These are phyloP conservation scores for Aplodontia rufa DNA, from an alignment of 2,113 vertebrate genomes.

Conservation along the genomic window DNA sequence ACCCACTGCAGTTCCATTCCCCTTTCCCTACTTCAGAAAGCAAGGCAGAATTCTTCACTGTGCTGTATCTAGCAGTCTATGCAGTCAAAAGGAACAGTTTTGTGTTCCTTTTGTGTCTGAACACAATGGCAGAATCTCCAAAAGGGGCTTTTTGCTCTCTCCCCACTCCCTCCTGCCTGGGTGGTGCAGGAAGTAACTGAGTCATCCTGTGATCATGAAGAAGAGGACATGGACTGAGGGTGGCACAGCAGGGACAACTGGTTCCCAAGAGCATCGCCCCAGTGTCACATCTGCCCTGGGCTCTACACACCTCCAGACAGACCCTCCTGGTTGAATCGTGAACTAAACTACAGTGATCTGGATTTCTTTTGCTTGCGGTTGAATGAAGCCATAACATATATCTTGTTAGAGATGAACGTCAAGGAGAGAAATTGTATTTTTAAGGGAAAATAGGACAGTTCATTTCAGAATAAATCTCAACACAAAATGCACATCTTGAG, in stretches of 20 bases:
- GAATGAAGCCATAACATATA: background rate
- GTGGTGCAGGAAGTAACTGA: no score
- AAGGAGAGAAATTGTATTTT: background rate
- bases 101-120: background rate
- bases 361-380: background rate
- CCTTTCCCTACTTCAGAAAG: background rate
- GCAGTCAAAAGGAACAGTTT: no score
- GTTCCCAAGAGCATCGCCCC: accelerated
- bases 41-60: background rate
- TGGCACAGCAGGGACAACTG: background rate
- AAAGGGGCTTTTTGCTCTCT: background rate
- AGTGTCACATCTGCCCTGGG: accelerated
- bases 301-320: no score
- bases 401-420: background rate
- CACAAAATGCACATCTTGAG: background rate
- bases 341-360: background rate
- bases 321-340: background rate
- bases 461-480: background rate
- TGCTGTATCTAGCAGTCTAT: no score
- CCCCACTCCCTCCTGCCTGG: background rate
- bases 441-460: background rate
- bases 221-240: background rate
- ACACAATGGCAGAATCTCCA: background rate
- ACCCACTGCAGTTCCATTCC: background rate
- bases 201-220: background rate